phyloP scores from a whole-genome alignment of 1,140 invertebrate genomes.

The Lordiphosa clarofinis region DNA sequence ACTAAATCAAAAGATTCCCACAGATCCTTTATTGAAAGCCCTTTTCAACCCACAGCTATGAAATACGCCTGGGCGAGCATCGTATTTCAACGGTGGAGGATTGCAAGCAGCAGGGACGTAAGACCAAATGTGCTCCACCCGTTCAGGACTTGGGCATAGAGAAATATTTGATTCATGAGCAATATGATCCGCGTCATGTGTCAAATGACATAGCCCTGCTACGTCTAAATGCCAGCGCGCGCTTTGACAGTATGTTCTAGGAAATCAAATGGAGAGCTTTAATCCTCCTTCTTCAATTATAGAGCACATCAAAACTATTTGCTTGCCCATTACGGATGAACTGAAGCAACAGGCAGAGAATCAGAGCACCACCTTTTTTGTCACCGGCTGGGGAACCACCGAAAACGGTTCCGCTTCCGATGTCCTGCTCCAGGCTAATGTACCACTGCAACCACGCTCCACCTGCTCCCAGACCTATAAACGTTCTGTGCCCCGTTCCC shows the following conservation, averaged over 20 bases:
- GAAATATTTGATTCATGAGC: constrained; percentile 82
- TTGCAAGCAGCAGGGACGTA: constrained; percentile 78
- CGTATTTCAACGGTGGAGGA: constrained; percentile 81
- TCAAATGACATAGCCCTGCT: constrained; percentile 86
- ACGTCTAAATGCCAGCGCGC: constrained; percentile 47
- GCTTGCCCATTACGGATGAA: constrained; percentile 82
- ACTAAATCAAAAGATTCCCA: not conserved
- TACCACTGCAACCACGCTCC: constrained; percentile 36
- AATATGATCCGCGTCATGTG: constrained; percentile 81
- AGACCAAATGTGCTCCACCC: constrained; percentile 80
- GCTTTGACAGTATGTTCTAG: constrained; percentile 40
- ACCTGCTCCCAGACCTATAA: constrained; percentile 38
- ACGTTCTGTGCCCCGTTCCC: constrained; percentile 31
- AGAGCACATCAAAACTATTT: constrained; percentile 85
- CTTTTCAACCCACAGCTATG: constrained; percentile 54
- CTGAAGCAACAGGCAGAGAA: constrained; percentile 72
- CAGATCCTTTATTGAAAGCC: not conserved
- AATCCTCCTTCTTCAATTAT: not conserved
- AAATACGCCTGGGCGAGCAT: constrained; percentile 84
- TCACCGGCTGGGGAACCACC: constrained; percentile 81
- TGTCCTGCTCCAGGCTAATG: constrained; percentile 56
- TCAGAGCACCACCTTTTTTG: constrained; percentile 76
- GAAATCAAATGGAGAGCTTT: not conserved
- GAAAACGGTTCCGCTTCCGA: constrained; percentile 62
- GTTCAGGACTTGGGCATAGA: constrained; percentile 82